Evolutionary conservation across 2,888 invertebrate species (phyloP).

Genomic region (Drosophila multiciliata): DNA sequence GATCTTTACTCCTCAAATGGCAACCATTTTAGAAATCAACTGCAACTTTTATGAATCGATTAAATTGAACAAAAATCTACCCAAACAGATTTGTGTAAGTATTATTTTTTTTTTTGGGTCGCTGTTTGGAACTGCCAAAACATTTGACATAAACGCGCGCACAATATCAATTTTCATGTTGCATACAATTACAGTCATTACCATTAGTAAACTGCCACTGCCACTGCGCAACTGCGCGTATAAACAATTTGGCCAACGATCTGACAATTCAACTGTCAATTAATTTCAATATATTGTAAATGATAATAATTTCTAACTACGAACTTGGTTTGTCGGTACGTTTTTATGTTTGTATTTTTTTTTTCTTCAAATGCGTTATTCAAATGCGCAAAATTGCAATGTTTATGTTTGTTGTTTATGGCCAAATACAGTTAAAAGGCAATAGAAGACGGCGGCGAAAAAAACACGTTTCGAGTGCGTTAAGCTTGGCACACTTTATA

Average conservation of each 20-base stretch:
- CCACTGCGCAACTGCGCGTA: conserved; percentile 32
- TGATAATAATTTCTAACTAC: conserved; percentile 73
- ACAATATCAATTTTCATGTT: conserved; percentile 79
- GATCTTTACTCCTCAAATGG: neutral
- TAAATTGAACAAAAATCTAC: conserved; percentile 3
- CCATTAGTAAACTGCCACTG: conserved; percentile 80
- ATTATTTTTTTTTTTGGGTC: conserved; percentile 65
- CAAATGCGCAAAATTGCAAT: conserved; percentile 74
- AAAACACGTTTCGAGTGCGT: conserved; percentile 62
- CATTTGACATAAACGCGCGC: conserved; percentile 75
- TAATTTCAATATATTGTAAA: conserved; percentile 82
- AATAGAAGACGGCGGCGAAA: conserved; percentile 29
- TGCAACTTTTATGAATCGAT: neutral
- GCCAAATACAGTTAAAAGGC: conserved; percentile 64
- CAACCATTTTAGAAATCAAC: neutral
- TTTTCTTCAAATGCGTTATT: conserved; percentile 29
- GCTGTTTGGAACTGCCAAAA: conserved; percentile 66
- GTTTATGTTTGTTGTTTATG: conserved; percentile 78
- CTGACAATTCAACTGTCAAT: conserved; percentile 80
- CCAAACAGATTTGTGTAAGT: conserved; percentile 42
- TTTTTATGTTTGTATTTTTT: conserved; percentile 6
- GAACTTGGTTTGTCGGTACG: neutral
- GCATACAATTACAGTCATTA: conserved; percentile 81
- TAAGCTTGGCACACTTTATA: conserved; percentile 59
- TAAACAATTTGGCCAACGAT: conserved; percentile 77